phyloP scores from a whole-genome alignment of 2,113 vertebrate species.

The Menidia beryllina region DNA sequence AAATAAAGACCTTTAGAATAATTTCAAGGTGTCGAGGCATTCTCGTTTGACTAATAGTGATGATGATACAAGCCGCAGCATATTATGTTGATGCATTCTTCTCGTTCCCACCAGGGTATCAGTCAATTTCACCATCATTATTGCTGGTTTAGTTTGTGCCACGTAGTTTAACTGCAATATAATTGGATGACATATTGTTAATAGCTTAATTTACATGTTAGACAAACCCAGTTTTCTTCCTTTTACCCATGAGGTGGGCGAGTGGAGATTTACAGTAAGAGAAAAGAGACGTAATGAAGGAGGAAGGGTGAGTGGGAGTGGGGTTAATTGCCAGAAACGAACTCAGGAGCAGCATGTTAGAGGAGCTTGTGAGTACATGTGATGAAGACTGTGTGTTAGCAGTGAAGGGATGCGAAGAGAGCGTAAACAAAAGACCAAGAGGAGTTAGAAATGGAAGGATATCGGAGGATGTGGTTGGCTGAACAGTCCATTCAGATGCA shows the following conservation, averaged over 20 bases:
- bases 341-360: not conserved
- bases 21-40: not conserved
- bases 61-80: constrained; percentile 10
- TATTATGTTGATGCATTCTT: constrained; percentile 14
- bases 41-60: not conserved
- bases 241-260: not conserved
- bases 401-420: constrained; percentile 2
- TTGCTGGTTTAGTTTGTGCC: constrained; percentile 3
- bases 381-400: constrained; percentile 41
- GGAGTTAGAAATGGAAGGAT: constrained; percentile 22
- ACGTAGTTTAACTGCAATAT: not conserved
- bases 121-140: constrained; percentile 9
- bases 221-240: not conserved
- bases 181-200: constrained; percentile 27
- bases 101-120: constrained; percentile 4
- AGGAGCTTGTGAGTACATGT: not conserved
- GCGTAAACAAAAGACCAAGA: constrained; percentile 32
- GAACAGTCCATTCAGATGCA: constrained; percentile 9
- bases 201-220: not conserved
- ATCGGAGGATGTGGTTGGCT: not conserved
- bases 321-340: constrained; percentile 41
- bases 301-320: not conserved
- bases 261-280: constrained; percentile 5
- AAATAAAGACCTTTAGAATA: not conserved
- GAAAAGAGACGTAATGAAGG: constrained; percentile 1